Evolutionary conservation across 2,888 invertebrate genomes (phyloP).

Genomic region (Lepidonotus clava): DNA sequence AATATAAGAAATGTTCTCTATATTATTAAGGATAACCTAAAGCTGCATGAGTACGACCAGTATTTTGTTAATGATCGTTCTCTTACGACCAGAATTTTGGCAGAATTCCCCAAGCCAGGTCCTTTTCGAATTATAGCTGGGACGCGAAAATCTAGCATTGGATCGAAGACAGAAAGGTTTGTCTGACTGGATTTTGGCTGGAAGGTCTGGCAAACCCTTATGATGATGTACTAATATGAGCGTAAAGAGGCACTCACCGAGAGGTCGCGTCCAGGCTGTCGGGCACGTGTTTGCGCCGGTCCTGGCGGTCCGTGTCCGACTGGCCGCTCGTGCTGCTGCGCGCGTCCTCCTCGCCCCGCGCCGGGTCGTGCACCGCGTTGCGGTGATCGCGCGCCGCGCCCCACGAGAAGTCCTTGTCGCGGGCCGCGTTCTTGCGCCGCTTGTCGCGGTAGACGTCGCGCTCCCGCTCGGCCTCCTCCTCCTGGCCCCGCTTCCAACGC

Average conservation of each 20-base stretch:
- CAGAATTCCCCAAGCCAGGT: too few species aligned
- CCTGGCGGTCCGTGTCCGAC: background rate
- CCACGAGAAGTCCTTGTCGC: constrained; percentile 6
- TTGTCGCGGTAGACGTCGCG: constrained; percentile 14
- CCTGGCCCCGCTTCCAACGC: constrained; percentile 40
- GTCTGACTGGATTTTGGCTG: too few species aligned
- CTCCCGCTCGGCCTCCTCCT: constrained; percentile 36
- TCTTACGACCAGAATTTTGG: too few species aligned
- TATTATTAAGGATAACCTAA: too few species aligned
- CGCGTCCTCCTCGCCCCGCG: background rate
- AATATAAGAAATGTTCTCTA: too few species aligned
- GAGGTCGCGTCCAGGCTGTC: background rate
- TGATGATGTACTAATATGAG: too few species aligned
- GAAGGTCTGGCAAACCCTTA: too few species aligned
- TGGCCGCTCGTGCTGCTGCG: background rate
- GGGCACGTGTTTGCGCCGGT: background rate
- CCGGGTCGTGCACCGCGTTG: background rate
- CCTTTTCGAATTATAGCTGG: too few species aligned
- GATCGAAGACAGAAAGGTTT: too few species aligned
- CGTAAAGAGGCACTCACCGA: background rate
- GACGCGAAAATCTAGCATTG: too few species aligned
- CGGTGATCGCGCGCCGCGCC: background rate
- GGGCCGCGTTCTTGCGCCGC: background rate
- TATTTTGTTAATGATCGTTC: too few species aligned
- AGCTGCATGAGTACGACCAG: too few species aligned